These are phyloP conservation scores for Centropus unirufus DNA, from an alignment of 2,113 vertebrate genomes.

Conservation along the genomic window DNA sequence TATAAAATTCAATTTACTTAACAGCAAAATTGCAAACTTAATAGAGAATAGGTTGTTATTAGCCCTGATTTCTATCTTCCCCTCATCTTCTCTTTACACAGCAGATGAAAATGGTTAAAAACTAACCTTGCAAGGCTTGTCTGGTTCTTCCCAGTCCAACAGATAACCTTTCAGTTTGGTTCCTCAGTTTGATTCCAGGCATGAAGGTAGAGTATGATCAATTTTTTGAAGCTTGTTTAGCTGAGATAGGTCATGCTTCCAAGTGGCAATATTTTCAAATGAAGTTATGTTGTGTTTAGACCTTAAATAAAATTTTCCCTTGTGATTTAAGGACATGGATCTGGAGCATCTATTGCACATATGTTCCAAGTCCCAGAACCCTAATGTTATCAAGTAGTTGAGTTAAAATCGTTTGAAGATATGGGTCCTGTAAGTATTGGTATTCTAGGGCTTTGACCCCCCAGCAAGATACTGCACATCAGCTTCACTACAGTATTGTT, in stretches of 20 bases:
- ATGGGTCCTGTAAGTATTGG: not conserved
- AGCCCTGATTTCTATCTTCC: not conserved
- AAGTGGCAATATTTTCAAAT: not conserved
- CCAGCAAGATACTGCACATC: not conserved
- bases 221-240: not conserved
- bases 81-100: slow-evolving; percentile 13
- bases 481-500: not conserved
- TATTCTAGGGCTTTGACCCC: not conserved
- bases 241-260: slow-evolving; percentile 34
- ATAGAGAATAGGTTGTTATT: not conserved
- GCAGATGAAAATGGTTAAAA: slow-evolving; percentile 11
- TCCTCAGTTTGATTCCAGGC: not conserved
- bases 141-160: slow-evolving; percentile 4
- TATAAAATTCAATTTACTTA: not conserved
- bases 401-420: not conserved
- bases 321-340: rapidly evolving
- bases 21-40: not conserved
- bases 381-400: not conserved
- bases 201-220: not conserved
- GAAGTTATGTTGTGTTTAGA: not conserved
- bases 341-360: not conserved
- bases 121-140: not conserved
- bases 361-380: not conserved
- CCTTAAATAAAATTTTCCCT: not conserved
- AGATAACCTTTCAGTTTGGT: not conserved